Evolutionary conservation across 2,888 invertebrate genomes (phyloP), one percentile per base, ranked within the genome.

Genomic region (Tromatobia lineatoria): DNA sequence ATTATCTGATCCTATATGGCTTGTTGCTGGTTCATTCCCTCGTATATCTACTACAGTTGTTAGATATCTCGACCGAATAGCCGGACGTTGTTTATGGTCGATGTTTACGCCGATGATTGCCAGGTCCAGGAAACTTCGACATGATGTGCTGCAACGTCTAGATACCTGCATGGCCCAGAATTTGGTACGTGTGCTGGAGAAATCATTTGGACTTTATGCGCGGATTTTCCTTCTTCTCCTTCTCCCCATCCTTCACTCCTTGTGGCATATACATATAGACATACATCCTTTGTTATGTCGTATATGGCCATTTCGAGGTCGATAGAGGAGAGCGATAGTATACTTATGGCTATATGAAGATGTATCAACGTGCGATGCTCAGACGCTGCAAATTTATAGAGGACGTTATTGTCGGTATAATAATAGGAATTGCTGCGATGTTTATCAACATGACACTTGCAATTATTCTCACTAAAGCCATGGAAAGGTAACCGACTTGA

Each of bases 71-170:
- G 45, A 2, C 8, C 38, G 42, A 54, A 80, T 67, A 45, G 73
- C 80, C 47, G 54, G 66, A 73, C 59, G 47, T 67, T 66, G 54
- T 73, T 80, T 73, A 73, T 29, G 73, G 57, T 0, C 42, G 29
- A 66, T 71, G 70, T 52, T 71, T 64, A 71, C 70, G 61, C 64
- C 54, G 50, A 78, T 77, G 69, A 23, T 69, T 47, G 47, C 47
- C 67, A 29, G 13, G 20, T 54, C 42, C 52, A 29, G 20, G 83
- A 74, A 69, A 79, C 80, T 86, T 86, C 76, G 83, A 80, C 54
- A 52, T 64, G 75, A 25, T 20, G 54, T 20, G 11, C 73, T 59
- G 8, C 75, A 23, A 13, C 38, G 38, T 38, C 38, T 47, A 13
- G 45, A n/a, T 64, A 23, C 34, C 18, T n/a, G 34, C 34, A 29